Evolutionary conservation across 2,797 vertebrate species (phyloP), one percentile per base, ranked within the genome.

Genomic region (Macroramphosus scolopax): DNA sequence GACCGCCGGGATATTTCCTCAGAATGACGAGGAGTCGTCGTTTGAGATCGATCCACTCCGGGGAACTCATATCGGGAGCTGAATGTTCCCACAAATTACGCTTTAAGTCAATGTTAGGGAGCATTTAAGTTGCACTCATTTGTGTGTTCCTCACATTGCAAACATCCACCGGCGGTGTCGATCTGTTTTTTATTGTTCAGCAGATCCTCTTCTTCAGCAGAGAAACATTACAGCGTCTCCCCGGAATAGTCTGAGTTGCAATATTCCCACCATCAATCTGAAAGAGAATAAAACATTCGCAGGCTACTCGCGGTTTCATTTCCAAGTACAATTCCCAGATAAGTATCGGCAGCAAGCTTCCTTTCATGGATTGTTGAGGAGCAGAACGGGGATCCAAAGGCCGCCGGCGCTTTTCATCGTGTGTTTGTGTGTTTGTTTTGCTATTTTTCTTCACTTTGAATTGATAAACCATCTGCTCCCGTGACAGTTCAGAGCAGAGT

Each of bases 391-490:
- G 44, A 67, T 72, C 68, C 33, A 59, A 37, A 63, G 69, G 56
- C 38, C 49, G 15, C 73, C 64, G 68, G 57, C n/a, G n/a, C n/a
- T n/a, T n/a, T n/a, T n/a, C n/a, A 73, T 63, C 38, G 9, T 62
- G 53, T 55, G 43, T 56, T 70, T 53, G 29, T 28, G 32, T 51
- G 25, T 64, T 61, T 53, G 38, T 47, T 54, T 52, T 50, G 22
- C 29, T 39, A 31, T 29, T 46, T 17, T 52, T 26, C 24, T 64
- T 73, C 25, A 17, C 59, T 61, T 42, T 53, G 65, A 78, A 42
- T 71, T 72, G 71, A 69, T 74, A 54, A 78, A 79, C 72, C 83
- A 85, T 82, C 78, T 83, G 81, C 53, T 85, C 68, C 58, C 36
- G 24, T 70, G 73, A 77, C 75, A 68, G 63, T 56, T 78, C 40